Conservation (phyloP, 2,113 vertebrate species). For the Anoura caudifer region DNA sequence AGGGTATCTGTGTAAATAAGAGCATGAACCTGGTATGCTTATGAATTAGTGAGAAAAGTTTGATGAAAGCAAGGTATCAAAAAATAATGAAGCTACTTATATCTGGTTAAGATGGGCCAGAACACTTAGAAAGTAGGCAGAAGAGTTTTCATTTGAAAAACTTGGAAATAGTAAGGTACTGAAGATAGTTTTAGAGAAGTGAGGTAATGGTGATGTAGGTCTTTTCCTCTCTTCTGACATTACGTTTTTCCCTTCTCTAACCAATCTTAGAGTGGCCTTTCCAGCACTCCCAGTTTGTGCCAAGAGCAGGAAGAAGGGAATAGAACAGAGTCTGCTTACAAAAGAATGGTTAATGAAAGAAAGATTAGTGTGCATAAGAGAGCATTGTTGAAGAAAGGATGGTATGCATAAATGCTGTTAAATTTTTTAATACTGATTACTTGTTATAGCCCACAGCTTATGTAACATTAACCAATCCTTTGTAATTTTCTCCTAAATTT, state of each 20-base stretch:
- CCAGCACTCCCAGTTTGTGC: not conserved
- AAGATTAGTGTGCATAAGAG: not conserved
- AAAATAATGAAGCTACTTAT: not conserved
- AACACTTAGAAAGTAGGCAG: not conserved
- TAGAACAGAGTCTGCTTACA: not conserved
- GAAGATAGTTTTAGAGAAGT: not conserved
- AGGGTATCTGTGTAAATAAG: not conserved
- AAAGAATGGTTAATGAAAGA: not conserved
- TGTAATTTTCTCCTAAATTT: not conserved
- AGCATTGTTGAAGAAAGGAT: not conserved
- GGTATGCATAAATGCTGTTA: not conserved
- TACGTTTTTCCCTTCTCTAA: not conserved
- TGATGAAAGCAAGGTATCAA: not conserved
- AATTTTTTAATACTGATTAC: not conserved
- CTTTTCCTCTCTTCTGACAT: not conserved
- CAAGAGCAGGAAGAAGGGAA: not conserved
- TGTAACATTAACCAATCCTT: not conserved
- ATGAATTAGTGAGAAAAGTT: not conserved
- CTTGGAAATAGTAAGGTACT: not conserved
- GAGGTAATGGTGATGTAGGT: not conserved
- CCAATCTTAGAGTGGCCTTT: not conserved
- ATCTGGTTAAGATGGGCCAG: not conserved
- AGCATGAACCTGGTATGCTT: not conserved
- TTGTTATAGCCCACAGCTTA: not conserved
- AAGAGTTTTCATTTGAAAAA: constrained; percentile 11